Evolutionary conservation across 2,113 vertebrate genomes (phyloP).

Genomic region (Origma solitaria): DNA sequence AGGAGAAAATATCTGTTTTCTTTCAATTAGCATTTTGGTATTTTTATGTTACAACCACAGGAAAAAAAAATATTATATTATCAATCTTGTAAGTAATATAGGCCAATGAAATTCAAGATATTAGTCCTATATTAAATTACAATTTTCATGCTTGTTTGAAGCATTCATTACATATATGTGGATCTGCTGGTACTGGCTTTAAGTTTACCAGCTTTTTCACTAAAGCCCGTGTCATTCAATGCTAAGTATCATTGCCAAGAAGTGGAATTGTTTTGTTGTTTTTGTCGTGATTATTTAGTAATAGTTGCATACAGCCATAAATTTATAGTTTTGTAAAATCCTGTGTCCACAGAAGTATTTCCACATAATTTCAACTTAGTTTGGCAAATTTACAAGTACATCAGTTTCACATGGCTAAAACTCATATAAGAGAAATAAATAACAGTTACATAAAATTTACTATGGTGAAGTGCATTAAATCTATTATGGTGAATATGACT

Average conservation of each 20-base stretch:
- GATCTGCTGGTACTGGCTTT: background rate
- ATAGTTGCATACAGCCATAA: background rate
- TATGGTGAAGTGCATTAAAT: background rate
- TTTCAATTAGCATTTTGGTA: background rate
- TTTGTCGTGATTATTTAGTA: background rate
- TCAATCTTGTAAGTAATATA: background rate
- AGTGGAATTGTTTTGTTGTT: background rate
- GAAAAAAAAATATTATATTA: background rate
- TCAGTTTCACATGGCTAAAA: background rate
- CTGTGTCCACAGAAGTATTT: background rate
- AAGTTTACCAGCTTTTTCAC: background rate
- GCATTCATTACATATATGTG: background rate
- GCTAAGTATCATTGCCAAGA: background rate
- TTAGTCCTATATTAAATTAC: background rate
- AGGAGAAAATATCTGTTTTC: background rate
- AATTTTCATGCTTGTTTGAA: background rate
- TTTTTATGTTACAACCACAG: background rate
- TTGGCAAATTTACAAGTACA: background rate
- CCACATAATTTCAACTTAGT: background rate
- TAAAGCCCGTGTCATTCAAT: background rate
- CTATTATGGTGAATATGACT: background rate
- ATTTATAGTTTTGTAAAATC: background rate
- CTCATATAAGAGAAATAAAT: background rate
- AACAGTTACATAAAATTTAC: background rate
- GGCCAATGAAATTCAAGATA: background rate